Percentiles rank a stretch among this genome's conserved stretches.
Conservation (phyloP, 1,140 invertebrate genomes). For the Caenorhabditis elegans region WBcel235 BX284602.5:8474501-8475000, state of each 20-base stretch:
- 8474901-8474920: conserved; percentile 49
- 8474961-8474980: no score
- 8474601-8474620: conserved; percentile 42
- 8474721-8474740: conserved; percentile 56
- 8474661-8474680: conserved; percentile 36
- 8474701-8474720: conserved; percentile 62
- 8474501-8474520: not conserved
- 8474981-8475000: no score
- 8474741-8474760: no score
- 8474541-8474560: conserved; percentile 94
- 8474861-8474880: conserved; percentile 55
- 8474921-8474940: conserved; percentile 50
- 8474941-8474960: conserved; percentile 54
- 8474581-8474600: conserved; percentile 47
- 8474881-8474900: conserved; percentile 57
- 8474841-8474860: conserved; percentile 50
- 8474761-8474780: no score
- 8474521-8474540: conserved; percentile 95
- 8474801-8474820: conserved; percentile 53
- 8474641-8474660: conserved; percentile 61
- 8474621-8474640: conserved; percentile 56
- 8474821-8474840: conserved; percentile 43
- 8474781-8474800: conserved; percentile 19
- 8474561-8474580: conserved; percentile 74
- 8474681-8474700: conserved; percentile 56